Conservation (phyloP, 2,113 vertebrate genomes). For the Isurus oxyrinchus region DNA sequence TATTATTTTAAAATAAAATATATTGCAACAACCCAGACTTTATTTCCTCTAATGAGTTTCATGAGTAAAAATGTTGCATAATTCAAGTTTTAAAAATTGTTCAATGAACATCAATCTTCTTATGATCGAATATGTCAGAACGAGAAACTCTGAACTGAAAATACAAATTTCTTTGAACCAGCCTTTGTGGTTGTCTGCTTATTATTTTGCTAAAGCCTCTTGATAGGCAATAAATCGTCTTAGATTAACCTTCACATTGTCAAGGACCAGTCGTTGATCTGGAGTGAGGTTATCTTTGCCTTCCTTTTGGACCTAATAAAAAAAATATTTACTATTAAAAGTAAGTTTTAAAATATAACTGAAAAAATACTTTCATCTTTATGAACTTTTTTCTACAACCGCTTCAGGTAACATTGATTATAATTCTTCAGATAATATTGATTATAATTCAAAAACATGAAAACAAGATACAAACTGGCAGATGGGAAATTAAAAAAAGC, state of each 20-base stretch:
- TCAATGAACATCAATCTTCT: background rate
- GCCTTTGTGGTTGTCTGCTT: background rate
- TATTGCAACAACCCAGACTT: background rate
- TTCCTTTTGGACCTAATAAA: constrained; percentile 79
- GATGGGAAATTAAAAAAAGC: no score
- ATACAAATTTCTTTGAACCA: background rate
- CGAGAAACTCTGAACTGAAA: background rate
- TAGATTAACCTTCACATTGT: constrained; percentile 90
- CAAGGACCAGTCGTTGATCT: constrained; percentile 85
- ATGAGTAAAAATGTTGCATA: background rate
- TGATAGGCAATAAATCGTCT: constrained; percentile 88
- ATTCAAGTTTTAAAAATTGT: background rate
- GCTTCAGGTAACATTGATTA: background rate
- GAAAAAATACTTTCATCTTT: background rate
- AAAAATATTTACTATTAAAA: background rate
- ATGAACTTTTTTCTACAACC: background rate
- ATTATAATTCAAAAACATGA: background rate
- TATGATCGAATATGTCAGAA: background rate
- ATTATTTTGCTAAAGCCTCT: constrained; percentile 63
- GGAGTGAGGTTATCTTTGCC: constrained; percentile 70
- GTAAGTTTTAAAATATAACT: background rate
- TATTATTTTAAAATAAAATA: background rate
- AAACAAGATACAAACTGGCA: no score
- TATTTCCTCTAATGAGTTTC: background rate
- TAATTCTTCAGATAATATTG: background rate